Conservation (phyloP, 1,140 invertebrate genomes). For the Microvelia longipes region DNA sequence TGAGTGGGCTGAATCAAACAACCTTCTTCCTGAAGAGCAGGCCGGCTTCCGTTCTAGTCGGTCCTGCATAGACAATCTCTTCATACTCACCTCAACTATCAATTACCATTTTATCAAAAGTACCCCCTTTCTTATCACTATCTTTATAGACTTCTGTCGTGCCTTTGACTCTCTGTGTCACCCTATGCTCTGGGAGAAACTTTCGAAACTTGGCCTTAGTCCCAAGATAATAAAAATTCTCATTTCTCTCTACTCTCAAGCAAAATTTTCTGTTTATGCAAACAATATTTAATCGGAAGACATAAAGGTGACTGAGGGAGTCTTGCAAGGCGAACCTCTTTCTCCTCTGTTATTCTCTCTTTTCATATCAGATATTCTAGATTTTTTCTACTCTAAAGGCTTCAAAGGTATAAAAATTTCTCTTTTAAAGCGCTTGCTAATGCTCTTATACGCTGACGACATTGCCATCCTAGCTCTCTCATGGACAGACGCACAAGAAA, state of each 20-base stretch:
- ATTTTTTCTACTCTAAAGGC: neutral
- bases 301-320: neutral
- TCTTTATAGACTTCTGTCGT: neutral
- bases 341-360: neutral
- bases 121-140: neutral
- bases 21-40: neutral
- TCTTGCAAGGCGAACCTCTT: neutral
- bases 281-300: neutral
- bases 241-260: neutral
- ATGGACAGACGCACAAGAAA: neutral
- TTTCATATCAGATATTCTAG: neutral
- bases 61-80: neutral
- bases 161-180: neutral
- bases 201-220: neutral
- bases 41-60: neutral
- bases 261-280: neutral
- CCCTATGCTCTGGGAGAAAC: neutral
- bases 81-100: neutral
- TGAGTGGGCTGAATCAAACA: neutral
- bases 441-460: neutral
- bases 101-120: neutral
- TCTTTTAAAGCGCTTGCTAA: neutral
- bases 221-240: neutral
- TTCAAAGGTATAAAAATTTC: neutral
- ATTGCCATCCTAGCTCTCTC: neutral